Conservation (phyloP, 2,113 vertebrate species). For the Sinocyclocheilus grahami region DNA sequence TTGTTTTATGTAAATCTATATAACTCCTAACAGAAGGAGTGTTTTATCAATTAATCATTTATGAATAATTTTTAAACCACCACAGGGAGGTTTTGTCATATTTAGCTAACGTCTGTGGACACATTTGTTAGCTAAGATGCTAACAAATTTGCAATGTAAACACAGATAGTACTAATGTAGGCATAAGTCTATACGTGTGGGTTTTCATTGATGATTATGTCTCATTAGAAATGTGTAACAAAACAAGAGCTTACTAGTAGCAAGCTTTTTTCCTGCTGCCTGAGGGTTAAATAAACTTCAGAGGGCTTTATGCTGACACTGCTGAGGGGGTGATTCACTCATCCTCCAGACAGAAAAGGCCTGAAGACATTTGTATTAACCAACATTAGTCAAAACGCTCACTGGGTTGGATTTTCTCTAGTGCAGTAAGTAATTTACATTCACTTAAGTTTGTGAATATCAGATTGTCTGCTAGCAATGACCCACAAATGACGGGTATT, state of each 20-base stretch:
- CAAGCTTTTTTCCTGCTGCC: background rate
- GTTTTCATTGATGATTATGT: constrained; percentile 42
- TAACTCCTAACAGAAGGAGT: background rate
- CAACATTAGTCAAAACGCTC: constrained; percentile 7
- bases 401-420: background rate
- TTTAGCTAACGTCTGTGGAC: background rate
- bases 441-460: constrained; percentile 8
- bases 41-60: background rate
- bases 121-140: background rate
- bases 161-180: background rate
- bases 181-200: background rate
- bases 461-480: constrained; percentile 1
- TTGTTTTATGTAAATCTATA: background rate
- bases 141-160: background rate
- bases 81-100: background rate
- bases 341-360: background rate
- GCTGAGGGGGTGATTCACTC: background rate
- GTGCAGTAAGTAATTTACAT: background rate
- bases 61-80: background rate
- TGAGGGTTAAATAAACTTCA: background rate
- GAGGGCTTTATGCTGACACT: background rate
- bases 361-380: background rate
- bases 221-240: constrained; percentile 47
- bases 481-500: constrained; percentile 1
- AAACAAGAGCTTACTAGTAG: background rate